A percentile compares a stretch with the other conserved stretches of the same genome.
These are phyloP conservation scores for Heterotilapia buettikoferi DNA, from an alignment of 2,113 vertebrate species.

Conservation along the genomic window DNA sequence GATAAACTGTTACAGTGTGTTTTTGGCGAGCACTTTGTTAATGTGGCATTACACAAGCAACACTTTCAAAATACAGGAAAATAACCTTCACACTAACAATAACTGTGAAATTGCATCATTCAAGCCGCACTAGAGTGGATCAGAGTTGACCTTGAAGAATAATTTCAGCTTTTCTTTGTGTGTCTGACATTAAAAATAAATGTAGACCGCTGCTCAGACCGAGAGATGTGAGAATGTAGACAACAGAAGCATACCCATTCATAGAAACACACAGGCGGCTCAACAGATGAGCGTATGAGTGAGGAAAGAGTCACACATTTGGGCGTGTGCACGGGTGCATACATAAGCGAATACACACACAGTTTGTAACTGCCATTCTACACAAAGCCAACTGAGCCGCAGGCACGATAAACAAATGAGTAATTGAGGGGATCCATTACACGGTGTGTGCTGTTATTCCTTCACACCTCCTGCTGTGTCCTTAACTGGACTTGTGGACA, in stretches of 20 bases:
- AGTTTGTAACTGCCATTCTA: neutral
- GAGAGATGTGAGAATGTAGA: neutral
- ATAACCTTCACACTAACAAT: neutral
- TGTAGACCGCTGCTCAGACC: neutral
- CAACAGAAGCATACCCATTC: constrained; percentile 5
- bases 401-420: constrained; percentile 52
- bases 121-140: neutral
- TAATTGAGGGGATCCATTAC: constrained; percentile 39
- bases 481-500: constrained; percentile 32
- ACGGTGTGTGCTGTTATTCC: constrained; percentile 26
- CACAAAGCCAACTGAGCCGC: neutral
- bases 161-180: neutral
- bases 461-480: constrained; percentile 38
- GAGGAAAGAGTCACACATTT: neutral
- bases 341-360: neutral
- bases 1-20: neutral
- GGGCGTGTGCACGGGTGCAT: neutral
- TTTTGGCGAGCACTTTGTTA: neutral
- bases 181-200: neutral
- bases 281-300: constrained; percentile 9
- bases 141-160: neutral
- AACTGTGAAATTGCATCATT: neutral
- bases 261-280: constrained; percentile 10
- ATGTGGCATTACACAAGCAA: neutral
- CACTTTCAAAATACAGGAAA: neutral